Base-by-base conservation (phyloP, 2,797 vertebrate genomes). In the Vultur gryphus region DNA sequence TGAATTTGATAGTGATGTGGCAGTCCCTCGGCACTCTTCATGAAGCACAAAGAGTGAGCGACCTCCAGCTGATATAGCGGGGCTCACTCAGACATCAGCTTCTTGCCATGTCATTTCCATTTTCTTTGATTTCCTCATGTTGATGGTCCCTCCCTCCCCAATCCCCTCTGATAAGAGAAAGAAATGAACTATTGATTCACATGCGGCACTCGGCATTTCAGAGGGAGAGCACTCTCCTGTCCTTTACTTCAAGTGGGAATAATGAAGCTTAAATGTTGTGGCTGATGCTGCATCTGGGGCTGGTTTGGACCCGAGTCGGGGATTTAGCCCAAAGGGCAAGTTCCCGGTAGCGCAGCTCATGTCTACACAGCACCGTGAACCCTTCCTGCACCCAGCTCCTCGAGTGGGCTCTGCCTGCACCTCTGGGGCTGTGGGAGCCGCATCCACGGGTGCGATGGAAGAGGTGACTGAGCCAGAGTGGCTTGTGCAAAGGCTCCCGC, bases 101-200 rank as follows among this genome's bases (percentile, higher is more conserved):
- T 72, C 33, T 87, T 80, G 65, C 79, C 16, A 6, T 49, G 49
- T 78, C 44, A 79, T 76, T 89, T 66, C 54, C 79, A 73, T 92
- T 84, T 87, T 25, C 90, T 91, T 89, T 91, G 37, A 89, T 95
- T 86, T 82, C 70, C 41, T 67, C 51, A 37, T 17, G 26, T 51
- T 66, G 81, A 86, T 19, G 5, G 17, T 72, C 33, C 61, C 49
- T 87, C 52, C 37, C 29, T 70, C n/a, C 19, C 20, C 24, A 31
- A 2, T 10, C 7, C 28, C 28, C 71, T 61, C 19, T 51, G 84
- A 59, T 75, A 37, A 83, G 35, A 62, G 64, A 79, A 70, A 84
- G 54, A 83, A 86, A 67, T 66, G 62, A 80, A 10, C 57, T 83
- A 78, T 77, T 66, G 85, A 95, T 93, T 94, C 75, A 16, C 33